Conservation (phyloP, 2,888 invertebrate genomes). For the Melanotus villosus region DNA sequence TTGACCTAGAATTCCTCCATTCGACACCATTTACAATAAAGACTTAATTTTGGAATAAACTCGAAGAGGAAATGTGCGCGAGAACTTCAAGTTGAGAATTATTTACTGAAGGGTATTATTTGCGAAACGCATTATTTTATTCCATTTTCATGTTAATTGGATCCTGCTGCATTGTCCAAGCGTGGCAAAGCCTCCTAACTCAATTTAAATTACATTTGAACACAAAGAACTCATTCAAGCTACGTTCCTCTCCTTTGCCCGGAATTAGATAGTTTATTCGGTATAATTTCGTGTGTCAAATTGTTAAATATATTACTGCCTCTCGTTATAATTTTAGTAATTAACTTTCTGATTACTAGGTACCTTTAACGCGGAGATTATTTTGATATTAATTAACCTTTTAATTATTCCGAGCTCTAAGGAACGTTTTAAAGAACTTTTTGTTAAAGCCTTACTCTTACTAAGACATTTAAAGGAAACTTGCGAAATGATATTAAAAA, state of each 20-base stretch:
- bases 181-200: slow-evolving; percentile 48
- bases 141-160: slow-evolving; percentile 60
- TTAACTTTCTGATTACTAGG: not conserved
- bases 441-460: no score
- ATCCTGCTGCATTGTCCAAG: slow-evolving; percentile 56
- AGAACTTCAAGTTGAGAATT: slow-evolving; percentile 42
- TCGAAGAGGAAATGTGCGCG: slow-evolving; percentile 35
- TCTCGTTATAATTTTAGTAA: slow-evolving; percentile 7
- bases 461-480: no score
- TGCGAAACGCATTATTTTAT: slow-evolving; percentile 55
- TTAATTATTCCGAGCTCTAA: no score
- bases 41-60: slow-evolving; percentile 37
- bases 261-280: slow-evolving; percentile 36
- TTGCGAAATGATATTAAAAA: no score
- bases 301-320: slow-evolving; percentile 7
- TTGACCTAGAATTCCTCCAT: slow-evolving; percentile 27
- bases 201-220: slow-evolving; percentile 53
- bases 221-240: slow-evolving; percentile 43
- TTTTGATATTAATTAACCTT: no score
- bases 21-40: slow-evolving; percentile 32
- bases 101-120: slow-evolving; percentile 47
- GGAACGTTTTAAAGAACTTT: no score
- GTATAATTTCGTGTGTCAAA: slow-evolving; percentile 22
- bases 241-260: slow-evolving; percentile 26
- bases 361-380: no score